Percentiles rank a stretch among this genome's conserved stretches.
Evolutionary conservation across 2,113 vertebrate genomes (phyloP).

Genomic region (pig (Sus scrofa)): DNA sequence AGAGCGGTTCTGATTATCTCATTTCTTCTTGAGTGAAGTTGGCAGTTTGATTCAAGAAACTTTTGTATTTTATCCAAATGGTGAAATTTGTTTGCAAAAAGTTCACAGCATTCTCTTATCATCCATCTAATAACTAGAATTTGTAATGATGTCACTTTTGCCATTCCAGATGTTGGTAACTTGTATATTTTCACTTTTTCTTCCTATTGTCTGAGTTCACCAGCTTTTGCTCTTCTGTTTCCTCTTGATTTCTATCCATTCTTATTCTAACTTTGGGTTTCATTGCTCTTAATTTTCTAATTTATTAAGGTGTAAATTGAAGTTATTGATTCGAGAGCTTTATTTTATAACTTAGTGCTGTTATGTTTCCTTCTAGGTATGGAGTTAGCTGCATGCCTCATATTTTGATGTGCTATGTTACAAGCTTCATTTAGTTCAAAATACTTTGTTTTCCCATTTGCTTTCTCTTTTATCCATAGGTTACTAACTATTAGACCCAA

Average conservation of each 20-base stretch:
- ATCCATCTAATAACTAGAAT: not conserved
- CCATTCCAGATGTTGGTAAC: not conserved
- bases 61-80: not conserved
- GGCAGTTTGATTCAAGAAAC: not conserved
- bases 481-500: not conserved
- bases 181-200: not conserved
- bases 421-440: not conserved
- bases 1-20: too few relatives aligned
- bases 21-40: not conserved
- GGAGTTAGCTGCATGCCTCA: not conserved
- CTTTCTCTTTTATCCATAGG: not conserved
- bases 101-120: not conserved
- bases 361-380: not conserved
- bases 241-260: not conserved
- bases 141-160: not conserved
- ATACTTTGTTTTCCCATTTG: not conserved
- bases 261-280: not conserved
- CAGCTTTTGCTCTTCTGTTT: not conserved
- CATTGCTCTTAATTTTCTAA: not conserved
- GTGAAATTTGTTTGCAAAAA: not conserved
- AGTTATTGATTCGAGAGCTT: not conserved
- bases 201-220: not conserved
- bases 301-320: not conserved
- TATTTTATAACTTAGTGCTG: not conserved
- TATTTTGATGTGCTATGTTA: not conserved